A percentile compares a stretch with the other conserved stretches of the same genome.
phyloP scores from a whole-genome alignment of 2,797 vertebrate species.

The Sebastes elongatus region DNA sequence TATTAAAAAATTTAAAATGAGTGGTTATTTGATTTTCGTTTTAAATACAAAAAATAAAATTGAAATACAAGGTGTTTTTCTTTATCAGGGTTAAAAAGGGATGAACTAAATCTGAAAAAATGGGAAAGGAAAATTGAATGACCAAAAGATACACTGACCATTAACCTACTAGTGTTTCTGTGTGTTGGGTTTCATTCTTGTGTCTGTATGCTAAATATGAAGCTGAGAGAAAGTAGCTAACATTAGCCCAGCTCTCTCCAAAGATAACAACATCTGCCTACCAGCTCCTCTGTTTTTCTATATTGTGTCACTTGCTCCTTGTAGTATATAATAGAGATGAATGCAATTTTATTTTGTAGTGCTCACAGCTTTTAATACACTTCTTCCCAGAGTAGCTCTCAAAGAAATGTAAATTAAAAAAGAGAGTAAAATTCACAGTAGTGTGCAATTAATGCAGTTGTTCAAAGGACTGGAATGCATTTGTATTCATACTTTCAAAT shows the following conservation, averaged over 20 bases:
- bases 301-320: not conserved
- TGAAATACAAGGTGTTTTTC: too few relatives aligned
- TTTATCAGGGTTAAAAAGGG: too few relatives aligned
- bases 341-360: not conserved
- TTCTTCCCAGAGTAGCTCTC: not conserved
- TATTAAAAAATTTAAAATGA: accelerated
- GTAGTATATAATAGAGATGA: not conserved
- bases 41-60: too few relatives aligned
- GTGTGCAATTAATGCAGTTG: not conserved
- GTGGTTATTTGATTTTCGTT: too few relatives aligned
- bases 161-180: not conserved
- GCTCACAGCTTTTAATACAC: not conserved
- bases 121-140: too few relatives aligned
- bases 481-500: not conserved
- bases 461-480: not conserved
- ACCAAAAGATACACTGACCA: too few relatives aligned
- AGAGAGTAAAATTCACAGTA: not conserved
- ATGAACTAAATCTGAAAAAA: too few relatives aligned
- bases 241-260: too few relatives aligned
- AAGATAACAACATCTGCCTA: not conserved
- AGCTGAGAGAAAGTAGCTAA: not conserved
- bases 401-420: not conserved
- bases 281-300: too few relatives aligned
- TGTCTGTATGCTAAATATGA: not conserved
- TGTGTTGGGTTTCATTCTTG: not conserved